phyloP scores from a whole-genome alignment of 1,140 invertebrate species.

The Elysia chlorotica region DNA sequence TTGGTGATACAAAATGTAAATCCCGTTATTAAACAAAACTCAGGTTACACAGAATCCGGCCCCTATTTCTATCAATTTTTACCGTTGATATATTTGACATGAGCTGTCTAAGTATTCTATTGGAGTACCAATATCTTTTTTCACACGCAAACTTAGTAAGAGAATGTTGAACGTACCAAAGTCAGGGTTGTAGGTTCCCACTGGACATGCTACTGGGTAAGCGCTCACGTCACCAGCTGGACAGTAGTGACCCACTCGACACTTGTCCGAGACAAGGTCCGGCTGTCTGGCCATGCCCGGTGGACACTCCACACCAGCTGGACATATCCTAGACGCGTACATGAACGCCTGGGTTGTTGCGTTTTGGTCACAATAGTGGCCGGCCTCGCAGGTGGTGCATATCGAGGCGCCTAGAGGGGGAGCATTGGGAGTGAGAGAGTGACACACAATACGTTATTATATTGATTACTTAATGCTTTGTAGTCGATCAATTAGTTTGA shows the following conservation, averaged over 20 bases:
- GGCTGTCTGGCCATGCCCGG: conserved; percentile 50
- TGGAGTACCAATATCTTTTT: no score
- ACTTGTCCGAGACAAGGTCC: conserved; percentile 45
- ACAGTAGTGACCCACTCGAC: conserved; percentile 55
- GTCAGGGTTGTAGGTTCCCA: conserved; percentile 53
- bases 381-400: conserved; percentile 50
- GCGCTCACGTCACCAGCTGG: conserved; percentile 51
- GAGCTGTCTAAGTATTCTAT: no score
- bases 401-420: conserved; percentile 25
- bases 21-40: no score
- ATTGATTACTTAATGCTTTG: no score
- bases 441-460: no score
- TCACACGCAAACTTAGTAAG: not conserved
- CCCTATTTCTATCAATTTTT: no score
- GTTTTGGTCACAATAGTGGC: conserved; percentile 49
- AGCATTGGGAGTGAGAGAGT: no score
- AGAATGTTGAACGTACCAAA: conserved; percentile 6
- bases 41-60: no score
- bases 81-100: no score
- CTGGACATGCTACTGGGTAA: conserved; percentile 53
- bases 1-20: no score
- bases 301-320: conserved; percentile 55
- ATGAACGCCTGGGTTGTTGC: conserved; percentile 32
- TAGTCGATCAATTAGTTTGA: no score
- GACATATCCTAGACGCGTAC: conserved; percentile 43